Percentiles rank a stretch among this genome's conserved stretches.
phyloP scores from a whole-genome alignment of 2,888 invertebrate species.

The Agrypnus murinus region DNA sequence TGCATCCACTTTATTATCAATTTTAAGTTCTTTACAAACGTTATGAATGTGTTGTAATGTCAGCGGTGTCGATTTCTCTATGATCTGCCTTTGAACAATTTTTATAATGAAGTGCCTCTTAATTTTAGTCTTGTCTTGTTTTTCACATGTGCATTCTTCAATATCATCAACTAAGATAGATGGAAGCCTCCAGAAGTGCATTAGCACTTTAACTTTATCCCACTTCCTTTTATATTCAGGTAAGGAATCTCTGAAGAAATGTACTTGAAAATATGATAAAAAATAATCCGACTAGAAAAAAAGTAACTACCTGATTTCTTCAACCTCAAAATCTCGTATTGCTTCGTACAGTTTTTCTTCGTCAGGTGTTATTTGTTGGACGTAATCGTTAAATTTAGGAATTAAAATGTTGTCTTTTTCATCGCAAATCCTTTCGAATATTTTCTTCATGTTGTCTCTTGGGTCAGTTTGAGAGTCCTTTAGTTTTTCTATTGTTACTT shows the following conservation, averaged over 20 bases:
- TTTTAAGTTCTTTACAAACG: slow-evolving; percentile 62
- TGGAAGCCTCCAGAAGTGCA: slow-evolving; percentile 71
- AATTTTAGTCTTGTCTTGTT: slow-evolving; percentile 63
- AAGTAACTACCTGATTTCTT: slow-evolving; percentile 63
- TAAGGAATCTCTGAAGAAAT: slow-evolving; percentile 60
- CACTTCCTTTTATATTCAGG: slow-evolving; percentile 66
- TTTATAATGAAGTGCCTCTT: slow-evolving; percentile 67
- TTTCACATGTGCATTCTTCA: slow-evolving; percentile 66
- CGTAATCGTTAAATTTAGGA: slow-evolving; percentile 68
- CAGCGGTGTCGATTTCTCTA: slow-evolving; percentile 58
- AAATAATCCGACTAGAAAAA: not conserved
- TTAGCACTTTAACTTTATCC: slow-evolving; percentile 68
- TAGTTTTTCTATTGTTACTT: slow-evolving; percentile 60
- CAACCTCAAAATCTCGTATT: slow-evolving; percentile 66
- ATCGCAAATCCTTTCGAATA: slow-evolving; percentile 65
- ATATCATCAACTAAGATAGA: slow-evolving; percentile 65
- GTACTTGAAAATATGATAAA: slow-evolving; percentile 12
- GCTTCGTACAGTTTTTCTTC: slow-evolving; percentile 70
- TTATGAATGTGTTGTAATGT: slow-evolving; percentile 62
- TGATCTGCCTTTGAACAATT: slow-evolving; percentile 68
- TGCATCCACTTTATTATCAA: slow-evolving; percentile 64
- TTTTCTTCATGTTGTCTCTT: slow-evolving; percentile 67
- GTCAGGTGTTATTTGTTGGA: slow-evolving; percentile 70
- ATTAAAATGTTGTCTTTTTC: slow-evolving; percentile 66
- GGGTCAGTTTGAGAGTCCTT: slow-evolving; percentile 64